These are phyloP conservation scores for Campopleginae sp. DNA, from an alignment of 2,888 invertebrate genomes.

Conservation along the genomic window DNA sequence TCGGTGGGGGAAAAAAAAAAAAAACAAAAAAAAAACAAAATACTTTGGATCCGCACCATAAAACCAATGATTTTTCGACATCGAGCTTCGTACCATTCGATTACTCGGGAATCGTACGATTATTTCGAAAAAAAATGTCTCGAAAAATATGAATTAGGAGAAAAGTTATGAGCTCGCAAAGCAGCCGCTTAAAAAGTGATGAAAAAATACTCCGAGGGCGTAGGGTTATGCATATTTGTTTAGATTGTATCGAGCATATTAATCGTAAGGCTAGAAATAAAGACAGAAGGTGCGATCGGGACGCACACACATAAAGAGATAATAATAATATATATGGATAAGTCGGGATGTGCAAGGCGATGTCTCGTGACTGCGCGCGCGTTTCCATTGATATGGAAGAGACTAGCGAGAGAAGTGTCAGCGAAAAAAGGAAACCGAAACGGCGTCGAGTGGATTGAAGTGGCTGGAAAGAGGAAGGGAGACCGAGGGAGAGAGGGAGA, in stretches of 20 bases:
- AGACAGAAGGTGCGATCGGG: not conserved
- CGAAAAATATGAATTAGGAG: not conserved
- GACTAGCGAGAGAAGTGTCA: constrained; percentile 54
- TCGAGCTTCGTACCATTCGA: no score
- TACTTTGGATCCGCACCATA: no score
- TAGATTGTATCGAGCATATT: not conserved
- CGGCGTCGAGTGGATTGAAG: constrained; percentile 61
- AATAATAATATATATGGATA: constrained; percentile 7
- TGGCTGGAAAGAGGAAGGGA: constrained; percentile 42
- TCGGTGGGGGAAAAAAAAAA: not conserved
- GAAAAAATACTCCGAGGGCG: not conserved
- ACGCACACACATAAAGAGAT: not conserved
- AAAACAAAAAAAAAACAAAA: no score
- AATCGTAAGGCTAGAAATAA: not conserved
- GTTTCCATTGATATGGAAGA: constrained; percentile 57
- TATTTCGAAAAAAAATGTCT: not conserved
- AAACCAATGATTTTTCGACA: not conserved
- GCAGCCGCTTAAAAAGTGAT: no score
- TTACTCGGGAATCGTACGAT: not conserved
- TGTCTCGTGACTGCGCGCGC: constrained; percentile 2
- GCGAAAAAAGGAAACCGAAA: constrained; percentile 68
- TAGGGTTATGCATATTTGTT: not conserved
- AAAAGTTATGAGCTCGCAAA: not conserved
- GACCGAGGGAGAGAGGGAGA: constrained; percentile 45
- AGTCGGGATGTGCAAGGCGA: constrained; percentile 4